Evolutionary conservation across 2,888 invertebrate species (phyloP).

Genomic region (Oeneis ivallda): DNA sequence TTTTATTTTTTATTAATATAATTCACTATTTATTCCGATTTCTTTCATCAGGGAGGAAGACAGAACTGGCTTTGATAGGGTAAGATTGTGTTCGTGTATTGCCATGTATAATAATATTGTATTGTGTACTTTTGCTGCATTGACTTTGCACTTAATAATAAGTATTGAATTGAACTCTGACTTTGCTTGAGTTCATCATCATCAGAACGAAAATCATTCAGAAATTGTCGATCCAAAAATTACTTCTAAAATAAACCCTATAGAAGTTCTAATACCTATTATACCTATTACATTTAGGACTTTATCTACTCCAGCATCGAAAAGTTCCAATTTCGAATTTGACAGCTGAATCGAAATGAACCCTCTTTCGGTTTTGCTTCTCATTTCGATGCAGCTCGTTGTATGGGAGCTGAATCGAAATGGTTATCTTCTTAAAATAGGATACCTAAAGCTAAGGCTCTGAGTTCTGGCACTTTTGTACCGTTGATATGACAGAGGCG

Average conservation of each 20-base stretch:
- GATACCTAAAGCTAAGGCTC: too few relatives aligned
- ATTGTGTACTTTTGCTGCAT: constrained; percentile 63
- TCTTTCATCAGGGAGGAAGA: constrained; percentile 83
- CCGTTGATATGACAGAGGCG: too few relatives aligned
- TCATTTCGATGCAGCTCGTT: too few relatives aligned
- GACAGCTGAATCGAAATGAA: too few relatives aligned
- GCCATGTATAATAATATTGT: constrained; percentile 62
- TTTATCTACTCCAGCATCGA: too few relatives aligned
- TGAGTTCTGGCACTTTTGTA: too few relatives aligned
- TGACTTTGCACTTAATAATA: constrained; percentile 44
- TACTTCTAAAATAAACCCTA: not conserved
- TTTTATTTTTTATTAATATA: constrained; percentile 49
- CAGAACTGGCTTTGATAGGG: constrained; percentile 81
- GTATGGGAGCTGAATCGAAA: too few relatives aligned
- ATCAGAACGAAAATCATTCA: constrained; percentile 28
- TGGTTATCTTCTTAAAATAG: too few relatives aligned
- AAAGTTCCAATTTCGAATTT: too few relatives aligned
- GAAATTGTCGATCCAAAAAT: not conserved
- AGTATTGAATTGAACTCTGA: constrained; percentile 44
- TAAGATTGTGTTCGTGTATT: constrained; percentile 77
- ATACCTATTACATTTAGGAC: not conserved
- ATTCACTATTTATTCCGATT: constrained; percentile 61
- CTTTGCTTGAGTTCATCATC: constrained; percentile 44
- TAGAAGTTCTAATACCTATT: not conserved
- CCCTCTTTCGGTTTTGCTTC: too few relatives aligned